Conservation (phyloP, 2,113 vertebrate species). For the Alligator sinensis region DNA sequence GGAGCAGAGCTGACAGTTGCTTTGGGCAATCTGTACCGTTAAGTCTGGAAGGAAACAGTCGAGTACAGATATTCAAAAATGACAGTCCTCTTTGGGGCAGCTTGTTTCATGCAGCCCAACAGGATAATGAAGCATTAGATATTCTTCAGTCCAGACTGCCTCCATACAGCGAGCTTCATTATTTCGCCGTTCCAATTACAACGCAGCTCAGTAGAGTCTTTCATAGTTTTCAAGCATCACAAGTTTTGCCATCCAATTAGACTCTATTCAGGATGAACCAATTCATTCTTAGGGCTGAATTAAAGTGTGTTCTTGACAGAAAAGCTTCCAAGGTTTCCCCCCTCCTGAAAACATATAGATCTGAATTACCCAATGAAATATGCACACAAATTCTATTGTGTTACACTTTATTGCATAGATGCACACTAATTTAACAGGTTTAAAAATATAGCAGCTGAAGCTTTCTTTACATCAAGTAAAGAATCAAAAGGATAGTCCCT, state of each 20-base stretch:
- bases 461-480: background rate
- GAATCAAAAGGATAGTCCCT: background rate
- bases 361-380: conserved; percentile 27
- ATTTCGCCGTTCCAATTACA: conserved; percentile 31
- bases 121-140: background rate
- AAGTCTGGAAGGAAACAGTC: background rate
- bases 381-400: conserved; percentile 22
- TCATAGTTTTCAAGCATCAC: conserved; percentile 14
- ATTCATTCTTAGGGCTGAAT: background rate
- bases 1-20: background rate
- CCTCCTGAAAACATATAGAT: background rate
- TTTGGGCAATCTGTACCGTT: background rate
- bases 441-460: conserved; percentile 45
- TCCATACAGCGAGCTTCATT: conserved; percentile 49
- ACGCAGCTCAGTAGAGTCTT: conserved; percentile 33
- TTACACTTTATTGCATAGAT: conserved; percentile 44
- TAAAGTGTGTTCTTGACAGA: background rate
- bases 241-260: conserved; percentile 39
- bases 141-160: background rate
- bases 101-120: background rate
- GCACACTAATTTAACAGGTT: conserved; percentile 9
- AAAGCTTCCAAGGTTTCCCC: background rate
- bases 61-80: background rate
- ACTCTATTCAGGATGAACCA: conserved; percentile 26
- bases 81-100: background rate